Base-by-base conservation (phyloP, 2,797 vertebrate genomes). In the Sardinella longiceps region DNA sequence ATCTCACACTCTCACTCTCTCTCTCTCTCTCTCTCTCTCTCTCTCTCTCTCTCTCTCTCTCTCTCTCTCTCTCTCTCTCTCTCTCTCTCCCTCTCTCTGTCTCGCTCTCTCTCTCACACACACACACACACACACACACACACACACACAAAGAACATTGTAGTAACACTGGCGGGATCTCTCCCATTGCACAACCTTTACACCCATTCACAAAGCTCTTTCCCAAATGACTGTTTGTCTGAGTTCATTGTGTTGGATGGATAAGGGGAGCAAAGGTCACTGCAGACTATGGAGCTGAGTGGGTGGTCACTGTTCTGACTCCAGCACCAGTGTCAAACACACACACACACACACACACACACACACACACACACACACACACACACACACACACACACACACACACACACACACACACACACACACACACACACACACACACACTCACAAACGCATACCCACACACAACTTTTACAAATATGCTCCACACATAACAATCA, bases 271-370 rank as follows among this genome's bases (percentile, higher is more conserved):
- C 66, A 74, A 39, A 74, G 66, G 66, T 74, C 33, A 74, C 5
- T 6, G 0, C 5, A 37, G 33, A 30, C 66, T 74, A 39, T 20
- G 28, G 66, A 74, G 33, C 66, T 15, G 66, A 20, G 66, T 74
- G 33, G 66, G 66, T 74, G 66, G 70, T 37, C 70, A 77, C 70
- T 77, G 18, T 39, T 5, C 33, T 77, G 70, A 77, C 70, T 77
- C 70, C 18, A 43, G 70, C 37, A 33, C 33, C 43, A 37, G 18
- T 77, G 70, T 37, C 30, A 70, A 30, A 70, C 3, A 37, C 4
- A 37, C 20, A 66, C 60, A 28, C 28, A 66, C 10, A 25, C 5
- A 33, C 28, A 9, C 9, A 7, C 58, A 25, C 58, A 25, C n/a
- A 25, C 58, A 25, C 58, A 28, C 58, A 63, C 58, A 63, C n/a